Evolutionary conservation across 2,113 vertebrate species (phyloP), one percentile per base, ranked within the genome.

Genomic region (Baryphthengus martii): DNA sequence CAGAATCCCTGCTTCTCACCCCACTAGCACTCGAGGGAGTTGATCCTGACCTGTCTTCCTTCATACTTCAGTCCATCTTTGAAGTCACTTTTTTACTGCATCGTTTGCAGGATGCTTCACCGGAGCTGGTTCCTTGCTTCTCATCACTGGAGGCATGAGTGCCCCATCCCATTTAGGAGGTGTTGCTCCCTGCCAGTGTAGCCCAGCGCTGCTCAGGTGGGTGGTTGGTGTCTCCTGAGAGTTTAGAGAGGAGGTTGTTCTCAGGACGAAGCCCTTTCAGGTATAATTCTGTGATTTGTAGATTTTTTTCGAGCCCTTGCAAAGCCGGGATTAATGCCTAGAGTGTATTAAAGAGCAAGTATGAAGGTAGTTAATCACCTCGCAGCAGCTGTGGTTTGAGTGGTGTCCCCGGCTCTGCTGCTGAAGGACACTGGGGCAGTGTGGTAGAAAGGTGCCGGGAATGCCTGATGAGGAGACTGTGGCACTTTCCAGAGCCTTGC

Each of bases 11-110:
- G 25, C 39, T 66, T 67, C 67, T 62, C 33, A 6, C 33, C 20
- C 24, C 3, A 3, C 47, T 33, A 45, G 42, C 1, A 2, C 49
- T 18, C 0, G 0, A 17, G 23, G 47, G 26, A 49, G 23, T 23
- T 23, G 28, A 16, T 21, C 37, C 52, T 65, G 39, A 33, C 19
- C 28, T 3, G 13, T 39, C 26, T 31, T 67, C 42, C 65, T n/a
- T 62, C 37, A 5, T 33, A 17, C 28, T 17, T 66, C 18, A 25
- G 47, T 39, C 21, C 14, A 23, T 45, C 76, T 78, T 56, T 59
- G 39, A 10, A 44, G 40, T 13, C 9, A 2, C 33, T 10, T 61
- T 47, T 61, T 31, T 33, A 4, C 53, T 40, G 33, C 28, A 7
- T 39, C 20, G 0, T 67, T 55, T 24, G 4, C 26, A 39, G 49